Conservation (phyloP, 1,140 invertebrate species). For the Plectrocnemia conspersa region DNA sequence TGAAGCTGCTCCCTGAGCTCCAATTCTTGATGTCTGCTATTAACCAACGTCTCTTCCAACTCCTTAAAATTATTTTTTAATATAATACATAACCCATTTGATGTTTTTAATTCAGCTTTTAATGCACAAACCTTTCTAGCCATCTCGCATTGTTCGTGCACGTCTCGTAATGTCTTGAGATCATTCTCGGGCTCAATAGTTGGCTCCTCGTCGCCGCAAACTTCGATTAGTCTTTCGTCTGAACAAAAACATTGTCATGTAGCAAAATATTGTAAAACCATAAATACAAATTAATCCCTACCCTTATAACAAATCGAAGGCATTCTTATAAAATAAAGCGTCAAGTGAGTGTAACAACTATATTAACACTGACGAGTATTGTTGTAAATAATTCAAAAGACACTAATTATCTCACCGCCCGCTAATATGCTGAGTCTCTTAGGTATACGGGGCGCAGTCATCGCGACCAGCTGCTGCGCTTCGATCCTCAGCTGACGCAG, state of each 20-base stretch:
- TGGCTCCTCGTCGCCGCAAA: too few relatives aligned
- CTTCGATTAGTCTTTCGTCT: too few relatives aligned
- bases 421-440: conserved; percentile 31
- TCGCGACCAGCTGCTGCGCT: conserved; percentile 61
- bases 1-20: conserved; percentile 52
- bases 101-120: neutral
- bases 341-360: too few relatives aligned
- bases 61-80: conserved; percentile 37
- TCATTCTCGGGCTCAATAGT: conserved; percentile 1
- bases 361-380: neutral
- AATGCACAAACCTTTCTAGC: conserved; percentile 13
- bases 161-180: conserved; percentile 1
- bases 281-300: too few relatives aligned
- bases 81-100: neutral
- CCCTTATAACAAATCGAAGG: too few relatives aligned
- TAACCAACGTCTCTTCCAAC: conserved; percentile 54
- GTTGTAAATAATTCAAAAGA: conserved; percentile 7
- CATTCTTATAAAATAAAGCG: too few relatives aligned
- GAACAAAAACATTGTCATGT: too few relatives aligned
- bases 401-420: conserved; percentile 24
- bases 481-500: conserved; percentile 60
- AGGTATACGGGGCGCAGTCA: conserved; percentile 44
- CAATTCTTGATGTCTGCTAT: conserved; percentile 52
- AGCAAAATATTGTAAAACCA: too few relatives aligned
- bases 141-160: conserved; percentile 18